Evolutionary conservation across 2,888 invertebrate species (phyloP), one percentile per base, ranked within the genome.

Genomic region (Bombylius major): DNA sequence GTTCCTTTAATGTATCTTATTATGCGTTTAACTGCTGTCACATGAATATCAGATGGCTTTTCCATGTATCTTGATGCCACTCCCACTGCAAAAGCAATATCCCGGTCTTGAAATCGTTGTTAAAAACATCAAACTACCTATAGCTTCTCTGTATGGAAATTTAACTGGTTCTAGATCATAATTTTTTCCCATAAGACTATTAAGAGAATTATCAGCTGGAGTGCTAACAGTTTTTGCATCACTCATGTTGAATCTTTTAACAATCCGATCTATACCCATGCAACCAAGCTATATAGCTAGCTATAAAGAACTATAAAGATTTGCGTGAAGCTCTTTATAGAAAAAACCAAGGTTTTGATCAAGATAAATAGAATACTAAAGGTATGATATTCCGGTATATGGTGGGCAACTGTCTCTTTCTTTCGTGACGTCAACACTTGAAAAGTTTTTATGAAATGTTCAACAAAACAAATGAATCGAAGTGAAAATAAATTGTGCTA

Each of bases 141-240:
- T 56, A 32, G 58, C 61, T 58, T 63, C 60, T 56, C 62, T 47
- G 33, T 61, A 62, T 51, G 62, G 61, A 56, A 60, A 63, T 31
- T 23, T 12, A n/a, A n/a, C n/a, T 31, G 7, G 45, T 57, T 31
- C 14, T 39, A 8, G 39, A 32, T 33, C 47, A 33, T 32, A 34
- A n/a, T 13, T 32, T 5, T 47, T 34, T 11, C 8, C 14, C 11
- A 11, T n/a, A 14, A 13, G 12, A 34, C 8, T 8, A 5, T 14
- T n/a, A 14, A 8, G 13, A 34, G 13, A 13, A 32, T 45, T 13
- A n/a, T 60, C 61, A 13, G 48, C 51, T 32, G 59, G 58, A 44
- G 59, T 60, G 13, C 46, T 23, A 8, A 58, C 59, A 34, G 53
- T 34, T 32, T 59, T 59, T 5, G 44, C 45, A 9, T 58, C 55